These are phyloP conservation scores for Rhaphigaster nebulosa DNA, from an alignment of 2,888 invertebrate genomes.

Conservation along the genomic window DNA sequence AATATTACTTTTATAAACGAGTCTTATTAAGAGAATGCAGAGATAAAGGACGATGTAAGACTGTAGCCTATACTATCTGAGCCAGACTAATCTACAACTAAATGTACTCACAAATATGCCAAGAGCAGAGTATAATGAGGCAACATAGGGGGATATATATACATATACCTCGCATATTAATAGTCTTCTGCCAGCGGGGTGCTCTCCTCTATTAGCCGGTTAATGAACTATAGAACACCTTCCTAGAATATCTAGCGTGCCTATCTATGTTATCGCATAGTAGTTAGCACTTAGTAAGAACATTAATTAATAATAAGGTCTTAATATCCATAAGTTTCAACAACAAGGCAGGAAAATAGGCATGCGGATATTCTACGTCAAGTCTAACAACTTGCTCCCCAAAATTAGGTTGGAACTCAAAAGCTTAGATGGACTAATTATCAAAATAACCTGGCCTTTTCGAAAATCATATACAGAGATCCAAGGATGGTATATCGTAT, in stretches of 20 bases:
- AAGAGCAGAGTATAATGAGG: background rate
- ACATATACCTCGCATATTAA: slow-evolving; percentile 33
- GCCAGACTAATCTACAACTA: slow-evolving; percentile 2
- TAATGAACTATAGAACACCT: slow-evolving; percentile 44
- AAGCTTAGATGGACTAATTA: no score
- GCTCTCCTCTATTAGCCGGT: slow-evolving; percentile 26
- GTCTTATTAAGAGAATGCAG: background rate
- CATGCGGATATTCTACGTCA: no score
- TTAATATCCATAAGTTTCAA: background rate
- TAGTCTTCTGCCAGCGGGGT: background rate
- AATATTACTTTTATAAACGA: background rate
- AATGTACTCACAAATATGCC: slow-evolving; percentile 41
- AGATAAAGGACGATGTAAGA: background rate
- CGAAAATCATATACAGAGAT: no score
- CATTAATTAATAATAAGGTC: background rate
- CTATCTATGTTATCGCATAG: background rate
- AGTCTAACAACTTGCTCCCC: no score
- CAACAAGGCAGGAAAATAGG: no score
- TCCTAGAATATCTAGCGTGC: slow-evolving; percentile 7
- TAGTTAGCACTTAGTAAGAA: background rate
- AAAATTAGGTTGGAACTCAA: no score
- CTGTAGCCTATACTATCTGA: background rate
- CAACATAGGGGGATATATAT: background rate
- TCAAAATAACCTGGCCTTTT: no score
- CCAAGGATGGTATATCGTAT: no score